phyloP scores from a whole-genome alignment of 2,888 invertebrate species.

The Tinea semifulvella region DNA sequence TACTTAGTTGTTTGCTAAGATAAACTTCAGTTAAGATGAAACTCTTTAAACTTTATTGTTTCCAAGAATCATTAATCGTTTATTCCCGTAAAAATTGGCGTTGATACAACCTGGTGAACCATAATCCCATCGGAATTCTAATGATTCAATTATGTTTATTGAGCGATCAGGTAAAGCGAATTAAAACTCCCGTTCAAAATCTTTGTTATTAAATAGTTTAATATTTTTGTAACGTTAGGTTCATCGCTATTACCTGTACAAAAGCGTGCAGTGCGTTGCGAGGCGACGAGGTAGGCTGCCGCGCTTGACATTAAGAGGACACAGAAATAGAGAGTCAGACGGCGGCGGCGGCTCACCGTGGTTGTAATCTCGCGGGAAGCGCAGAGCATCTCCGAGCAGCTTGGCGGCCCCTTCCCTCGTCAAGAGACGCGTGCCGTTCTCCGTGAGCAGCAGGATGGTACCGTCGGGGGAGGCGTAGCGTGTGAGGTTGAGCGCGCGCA shows the following conservation, averaged over 20 bases:
- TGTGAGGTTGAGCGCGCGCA: slow-evolving; percentile 59
- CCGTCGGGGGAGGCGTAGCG: slow-evolving; percentile 70
- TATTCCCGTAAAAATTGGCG: not conserved
- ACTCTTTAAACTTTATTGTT: slow-evolving; percentile 2
- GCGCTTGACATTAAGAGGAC: slow-evolving; percentile 14
- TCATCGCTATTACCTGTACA: slow-evolving; percentile 3
- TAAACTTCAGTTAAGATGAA: not conserved
- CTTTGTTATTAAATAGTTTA: not conserved
- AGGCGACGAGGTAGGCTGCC: slow-evolving; percentile 38
- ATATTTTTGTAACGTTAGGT: not conserved
- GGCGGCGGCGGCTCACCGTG: slow-evolving; percentile 51
- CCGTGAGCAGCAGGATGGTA: slow-evolving; percentile 71
- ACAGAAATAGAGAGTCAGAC: slow-evolving; percentile 13
- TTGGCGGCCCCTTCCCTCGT: slow-evolving; percentile 62
- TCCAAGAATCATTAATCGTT: slow-evolving; percentile 1
- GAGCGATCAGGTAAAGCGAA: slow-evolving; percentile 2
- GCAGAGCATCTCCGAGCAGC: slow-evolving; percentile 62
- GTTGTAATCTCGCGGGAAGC: slow-evolving; percentile 61
- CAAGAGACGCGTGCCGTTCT: slow-evolving; percentile 70
- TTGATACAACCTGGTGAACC: slow-evolving; percentile 1
- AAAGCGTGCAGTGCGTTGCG: slow-evolving; percentile 58
- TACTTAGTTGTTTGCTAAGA: slow-evolving; percentile 9
- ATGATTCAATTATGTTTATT: slow-evolving; percentile 3
- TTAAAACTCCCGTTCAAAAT: not conserved
- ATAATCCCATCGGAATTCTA: not conserved